Conservation (phyloP, 2,888 invertebrate species). For the Tinea pellionella region DNA sequence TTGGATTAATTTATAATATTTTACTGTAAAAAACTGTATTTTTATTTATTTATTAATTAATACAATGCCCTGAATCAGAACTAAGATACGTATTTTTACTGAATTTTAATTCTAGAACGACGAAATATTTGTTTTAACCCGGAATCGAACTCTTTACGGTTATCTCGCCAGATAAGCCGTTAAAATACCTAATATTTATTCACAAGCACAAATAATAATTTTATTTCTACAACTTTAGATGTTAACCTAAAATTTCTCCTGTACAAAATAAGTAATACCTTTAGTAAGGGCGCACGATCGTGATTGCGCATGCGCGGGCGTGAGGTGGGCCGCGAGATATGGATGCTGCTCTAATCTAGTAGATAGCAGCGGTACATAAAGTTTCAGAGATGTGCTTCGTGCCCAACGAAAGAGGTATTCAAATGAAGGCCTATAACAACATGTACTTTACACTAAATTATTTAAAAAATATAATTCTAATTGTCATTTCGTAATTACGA, state of each 20-base stretch:
- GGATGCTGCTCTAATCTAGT: conserved; percentile 12
- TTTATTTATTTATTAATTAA: too few species aligned
- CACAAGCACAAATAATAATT: neutral
- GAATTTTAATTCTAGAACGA: too few species aligned
- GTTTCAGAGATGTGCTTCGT: neutral
- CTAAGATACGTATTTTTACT: too few species aligned
- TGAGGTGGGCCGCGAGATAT: conserved; percentile 15
- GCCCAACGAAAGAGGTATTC: neutral
- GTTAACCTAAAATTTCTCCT: neutral
- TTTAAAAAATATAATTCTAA: neutral
- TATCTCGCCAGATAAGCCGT: too few species aligned
- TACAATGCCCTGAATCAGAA: too few species aligned
- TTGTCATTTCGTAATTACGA: too few species aligned
- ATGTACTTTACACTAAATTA: neutral
- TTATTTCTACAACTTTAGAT: neutral
- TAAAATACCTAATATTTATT: too few species aligned
- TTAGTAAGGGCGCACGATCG: neutral
- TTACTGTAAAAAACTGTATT: too few species aligned
- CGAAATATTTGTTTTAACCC: too few species aligned
- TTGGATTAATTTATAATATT: too few species aligned
- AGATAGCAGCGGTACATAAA: conserved; percentile 12
- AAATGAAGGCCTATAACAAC: too few species aligned
- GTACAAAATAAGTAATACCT: neutral
- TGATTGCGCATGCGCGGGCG: conserved; percentile 12
- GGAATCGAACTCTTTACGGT: too few species aligned